These are phyloP conservation scores for Prunella fulvescens DNA, from an alignment of 2,113 vertebrate genomes.

Conservation along the genomic window DNA sequence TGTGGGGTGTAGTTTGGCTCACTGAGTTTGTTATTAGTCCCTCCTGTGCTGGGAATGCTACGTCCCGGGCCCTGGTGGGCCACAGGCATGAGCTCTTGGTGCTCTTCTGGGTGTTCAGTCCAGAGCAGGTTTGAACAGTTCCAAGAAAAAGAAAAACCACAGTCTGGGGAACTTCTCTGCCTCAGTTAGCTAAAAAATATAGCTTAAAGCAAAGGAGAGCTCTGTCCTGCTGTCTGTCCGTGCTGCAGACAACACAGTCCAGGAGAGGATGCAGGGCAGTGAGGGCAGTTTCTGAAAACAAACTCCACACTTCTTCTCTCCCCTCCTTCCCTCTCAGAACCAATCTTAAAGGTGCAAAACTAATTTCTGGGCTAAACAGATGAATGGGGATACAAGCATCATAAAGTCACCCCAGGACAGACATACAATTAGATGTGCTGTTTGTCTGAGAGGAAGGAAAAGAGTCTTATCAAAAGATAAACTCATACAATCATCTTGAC, in stretches of 20 bases:
- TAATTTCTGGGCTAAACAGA: neutral
- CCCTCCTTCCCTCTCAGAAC: neutral
- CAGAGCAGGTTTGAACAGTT: neutral
- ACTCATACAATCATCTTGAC: neutral
- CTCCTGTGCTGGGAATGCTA: neutral
- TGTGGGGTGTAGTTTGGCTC: rapidly evolving
- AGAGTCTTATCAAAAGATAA: neutral
- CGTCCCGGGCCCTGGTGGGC: rapidly evolving
- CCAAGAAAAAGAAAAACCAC: neutral
- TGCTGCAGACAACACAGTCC: neutral
- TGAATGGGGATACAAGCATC: neutral
- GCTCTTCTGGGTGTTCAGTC: neutral
- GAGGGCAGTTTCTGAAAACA: neutral
- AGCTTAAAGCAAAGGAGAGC: neutral
- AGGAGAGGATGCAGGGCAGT: rapidly evolving
- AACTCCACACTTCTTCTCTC: rapidly evolving
- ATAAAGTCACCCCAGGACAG: neutral
- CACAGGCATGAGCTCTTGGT: neutral
- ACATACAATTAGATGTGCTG: neutral
- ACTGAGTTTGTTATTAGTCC: neutral
- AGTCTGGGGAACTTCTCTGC: neutral
- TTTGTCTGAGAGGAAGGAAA: neutral
- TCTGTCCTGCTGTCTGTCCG: neutral
- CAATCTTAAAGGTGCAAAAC: neutral
- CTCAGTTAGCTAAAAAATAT: neutral